Percentiles rank a stretch among this genome's conserved stretches.
Conservation (phyloP, 2,888 invertebrate genomes). For the Mythimna lalbum region DNA sequence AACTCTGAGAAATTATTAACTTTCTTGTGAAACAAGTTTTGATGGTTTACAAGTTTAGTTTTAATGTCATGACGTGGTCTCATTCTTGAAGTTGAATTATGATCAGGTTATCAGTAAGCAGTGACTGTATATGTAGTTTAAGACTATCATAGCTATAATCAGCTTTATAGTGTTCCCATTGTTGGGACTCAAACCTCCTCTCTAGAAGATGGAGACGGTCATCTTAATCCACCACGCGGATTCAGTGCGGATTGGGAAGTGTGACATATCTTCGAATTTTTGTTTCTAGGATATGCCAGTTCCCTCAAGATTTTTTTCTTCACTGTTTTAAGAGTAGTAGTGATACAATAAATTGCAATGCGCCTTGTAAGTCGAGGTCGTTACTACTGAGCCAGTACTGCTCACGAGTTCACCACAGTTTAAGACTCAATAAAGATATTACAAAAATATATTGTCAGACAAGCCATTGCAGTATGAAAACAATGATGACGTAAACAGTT, state of each 20-base stretch:
- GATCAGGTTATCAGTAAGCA: neutral
- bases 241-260: too few relatives aligned
- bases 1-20: slow-evolving; percentile 28
- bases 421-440: neutral
- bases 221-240: too few relatives aligned
- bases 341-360: too few relatives aligned
- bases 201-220: too few relatives aligned
- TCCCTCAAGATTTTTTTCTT: too few relatives aligned
- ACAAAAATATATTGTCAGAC: neutral
- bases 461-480: neutral
- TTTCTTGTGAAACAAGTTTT: slow-evolving; percentile 39
- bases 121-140: neutral
- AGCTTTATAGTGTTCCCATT: too few relatives aligned
- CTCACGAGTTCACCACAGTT: neutral
- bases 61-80: slow-evolving; percentile 11
- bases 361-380: too few relatives aligned
- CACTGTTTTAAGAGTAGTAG: too few relatives aligned
- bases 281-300: too few relatives aligned
- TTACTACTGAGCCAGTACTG: too few relatives aligned
- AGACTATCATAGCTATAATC: neutral
- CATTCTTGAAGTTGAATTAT: slow-evolving; percentile 9
- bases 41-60: slow-evolving; percentile 32
- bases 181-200: too few relatives aligned
- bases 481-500: neutral
- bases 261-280: too few relatives aligned